These are phyloP conservation scores for Drosophila suzukii DNA, from an alignment of 1,140 invertebrate genomes.

Conservation along the genomic window DNA sequence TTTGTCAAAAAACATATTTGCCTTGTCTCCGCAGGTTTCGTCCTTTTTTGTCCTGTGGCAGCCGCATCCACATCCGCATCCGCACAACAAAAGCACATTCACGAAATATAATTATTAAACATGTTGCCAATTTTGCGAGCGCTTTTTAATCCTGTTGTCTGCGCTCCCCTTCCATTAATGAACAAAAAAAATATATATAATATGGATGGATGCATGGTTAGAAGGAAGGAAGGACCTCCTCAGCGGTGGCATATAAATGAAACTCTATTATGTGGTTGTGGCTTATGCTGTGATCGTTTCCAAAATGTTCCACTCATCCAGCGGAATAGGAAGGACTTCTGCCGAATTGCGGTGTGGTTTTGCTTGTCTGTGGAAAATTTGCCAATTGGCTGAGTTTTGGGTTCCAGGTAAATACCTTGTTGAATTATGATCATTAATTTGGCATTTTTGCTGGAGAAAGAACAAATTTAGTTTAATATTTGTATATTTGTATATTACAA, in stretches of 20 bases:
- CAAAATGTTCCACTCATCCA: conserved; percentile 50
- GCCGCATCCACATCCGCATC: conserved; percentile 28
- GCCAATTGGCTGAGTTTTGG: conserved; percentile 32
- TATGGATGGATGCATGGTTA: too few species aligned
- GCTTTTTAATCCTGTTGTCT: conserved; percentile 82
- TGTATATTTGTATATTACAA: too few species aligned
- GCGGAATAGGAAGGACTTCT: conserved; percentile 6
- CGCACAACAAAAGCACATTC: conserved; percentile 68
- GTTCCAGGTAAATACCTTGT: background rate
- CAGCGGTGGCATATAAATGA: conserved; percentile 67
- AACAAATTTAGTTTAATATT: too few species aligned
- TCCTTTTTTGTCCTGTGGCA: conserved; percentile 19
- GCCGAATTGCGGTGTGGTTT: conserved; percentile 47
- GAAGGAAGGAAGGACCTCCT: conserved; percentile 4
- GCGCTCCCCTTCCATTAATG: conserved; percentile 13
- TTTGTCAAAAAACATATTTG: conserved; percentile 82
- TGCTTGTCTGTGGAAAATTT: conserved; percentile 28
- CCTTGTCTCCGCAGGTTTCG: conserved; percentile 54
- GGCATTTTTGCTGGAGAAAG: too few species aligned
- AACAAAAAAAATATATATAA: background rate
- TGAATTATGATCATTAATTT: background rate
- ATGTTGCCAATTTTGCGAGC: conserved; percentile 82
- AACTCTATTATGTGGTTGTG: conserved; percentile 78
- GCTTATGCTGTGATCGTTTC: conserved; percentile 71
- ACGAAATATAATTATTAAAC: conserved; percentile 83